These are phyloP conservation scores for Sinhomidia bicolor DNA, from an alignment of 2,888 invertebrate genomes.

Conservation along the genomic window DNA sequence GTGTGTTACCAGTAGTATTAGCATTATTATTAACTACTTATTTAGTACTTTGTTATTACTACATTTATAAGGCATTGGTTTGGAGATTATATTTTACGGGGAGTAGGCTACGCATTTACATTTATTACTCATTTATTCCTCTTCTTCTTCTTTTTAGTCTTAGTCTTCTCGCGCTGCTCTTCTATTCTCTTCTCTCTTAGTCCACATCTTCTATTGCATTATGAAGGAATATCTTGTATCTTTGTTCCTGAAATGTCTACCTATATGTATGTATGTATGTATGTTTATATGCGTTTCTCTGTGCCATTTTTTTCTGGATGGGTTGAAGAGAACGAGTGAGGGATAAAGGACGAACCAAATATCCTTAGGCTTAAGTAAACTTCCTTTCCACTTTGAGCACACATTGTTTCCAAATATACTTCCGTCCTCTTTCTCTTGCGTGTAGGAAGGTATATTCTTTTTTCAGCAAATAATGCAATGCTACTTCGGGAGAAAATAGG, in stretches of 20 bases:
- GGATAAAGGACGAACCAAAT: slow-evolving; percentile 55
- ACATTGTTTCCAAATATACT: slow-evolving; percentile 48
- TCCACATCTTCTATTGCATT: slow-evolving; percentile 3
- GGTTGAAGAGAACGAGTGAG: background rate
- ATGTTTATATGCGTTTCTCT: background rate
- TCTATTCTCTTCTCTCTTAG: no score
- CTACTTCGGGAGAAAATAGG: no score
- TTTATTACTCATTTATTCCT: slow-evolving; percentile 10
- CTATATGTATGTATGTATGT: no score
- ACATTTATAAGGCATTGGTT: slow-evolving; percentile 27
- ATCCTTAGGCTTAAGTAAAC: slow-evolving; percentile 61
- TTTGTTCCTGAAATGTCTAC: background rate
- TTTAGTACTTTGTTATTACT: slow-evolving; percentile 24
- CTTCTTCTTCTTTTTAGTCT: background rate
- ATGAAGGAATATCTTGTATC: background rate
- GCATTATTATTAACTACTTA: slow-evolving; percentile 22
- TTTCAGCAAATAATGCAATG: slow-evolving; percentile 8
- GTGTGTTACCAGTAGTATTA: slow-evolving; percentile 19
- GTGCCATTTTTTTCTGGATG: background rate
- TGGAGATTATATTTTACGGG: slow-evolving; percentile 25
- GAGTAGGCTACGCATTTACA: slow-evolving; percentile 38
- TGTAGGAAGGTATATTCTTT: background rate
- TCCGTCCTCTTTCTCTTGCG: slow-evolving; percentile 37
- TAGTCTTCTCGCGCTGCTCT: background rate
- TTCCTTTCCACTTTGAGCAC: slow-evolving; percentile 52